These are phyloP conservation scores for Tychaedon coryphoeus DNA, from an alignment of 2,113 vertebrate genomes.

Conservation along the genomic window DNA sequence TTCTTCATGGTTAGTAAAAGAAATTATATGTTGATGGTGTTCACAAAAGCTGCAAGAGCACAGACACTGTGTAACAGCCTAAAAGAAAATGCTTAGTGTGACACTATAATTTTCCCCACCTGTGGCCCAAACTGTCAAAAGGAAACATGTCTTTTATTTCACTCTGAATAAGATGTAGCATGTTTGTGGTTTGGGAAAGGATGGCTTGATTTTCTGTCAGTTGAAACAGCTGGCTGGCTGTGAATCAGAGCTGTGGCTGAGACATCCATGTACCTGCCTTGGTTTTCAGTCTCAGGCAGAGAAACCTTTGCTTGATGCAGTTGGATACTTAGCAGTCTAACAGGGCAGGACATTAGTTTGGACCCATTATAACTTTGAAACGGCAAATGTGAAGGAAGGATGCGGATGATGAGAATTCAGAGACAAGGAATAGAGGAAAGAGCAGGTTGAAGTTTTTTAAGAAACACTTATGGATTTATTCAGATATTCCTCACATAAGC, in stretches of 20 bases:
- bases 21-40: neutral
- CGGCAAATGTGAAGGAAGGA: neutral
- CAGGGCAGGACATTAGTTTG: neutral
- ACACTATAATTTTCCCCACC: neutral
- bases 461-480: neutral
- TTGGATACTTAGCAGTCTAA: neutral
- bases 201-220: neutral
- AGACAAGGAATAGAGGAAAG: neutral
- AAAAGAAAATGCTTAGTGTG: neutral
- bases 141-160: slow-evolving; percentile 2
- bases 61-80: neutral
- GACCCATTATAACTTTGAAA: neutral
- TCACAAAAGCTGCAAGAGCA: neutral
- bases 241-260: neutral
- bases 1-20: neutral
- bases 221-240: slow-evolving; percentile 34
- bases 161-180: neutral
- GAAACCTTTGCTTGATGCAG: neutral
- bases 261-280: neutral
- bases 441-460: neutral
- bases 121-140: slow-evolving; percentile 38
- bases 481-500: neutral
- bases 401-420: neutral
- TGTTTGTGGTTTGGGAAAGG: slow-evolving; percentile 39
- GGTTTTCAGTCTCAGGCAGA: neutral